Evolutionary conservation across 2,888 invertebrate genomes (phyloP).

Genomic region (Torymus auratus): DNA sequence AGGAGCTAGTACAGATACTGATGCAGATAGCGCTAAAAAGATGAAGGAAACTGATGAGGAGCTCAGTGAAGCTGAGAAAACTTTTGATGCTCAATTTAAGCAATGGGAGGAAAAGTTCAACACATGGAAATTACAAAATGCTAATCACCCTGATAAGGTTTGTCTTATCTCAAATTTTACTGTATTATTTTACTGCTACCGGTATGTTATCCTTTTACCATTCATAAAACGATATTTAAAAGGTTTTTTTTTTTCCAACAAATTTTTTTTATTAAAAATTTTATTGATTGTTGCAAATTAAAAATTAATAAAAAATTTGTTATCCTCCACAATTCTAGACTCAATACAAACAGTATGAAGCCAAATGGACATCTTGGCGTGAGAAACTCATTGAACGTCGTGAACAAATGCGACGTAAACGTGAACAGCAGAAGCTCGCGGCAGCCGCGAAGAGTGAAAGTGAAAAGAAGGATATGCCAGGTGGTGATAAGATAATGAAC

Average conservation of each 20-base stretch:
- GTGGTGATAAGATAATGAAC: conserved; percentile 74
- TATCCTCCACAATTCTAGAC: conserved; percentile 68
- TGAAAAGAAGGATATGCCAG: conserved; percentile 71
- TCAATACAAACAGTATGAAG: conserved; percentile 90
- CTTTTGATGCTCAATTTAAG: conserved; percentile 92
- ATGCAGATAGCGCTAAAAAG: conserved; percentile 72
- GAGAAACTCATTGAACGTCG: conserved; percentile 87
- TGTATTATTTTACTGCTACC: neutral
- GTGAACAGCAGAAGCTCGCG: conserved; percentile 76
- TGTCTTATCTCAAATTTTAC: conserved; percentile 60
- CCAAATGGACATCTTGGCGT: conserved; percentile 91
- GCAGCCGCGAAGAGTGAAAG: conserved; percentile 67
- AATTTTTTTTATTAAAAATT: neutral
- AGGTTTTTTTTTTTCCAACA: neutral
- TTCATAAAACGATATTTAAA: neutral
- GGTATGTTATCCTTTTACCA: neutral
- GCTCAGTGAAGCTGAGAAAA: conserved; percentile 85
- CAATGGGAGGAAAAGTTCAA: conserved; percentile 95
- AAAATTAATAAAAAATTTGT: too few species aligned
- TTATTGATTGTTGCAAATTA: neutral
- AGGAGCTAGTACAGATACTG: conserved; percentile 64
- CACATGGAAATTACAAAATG: conserved; percentile 94
- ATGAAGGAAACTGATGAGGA: conserved; percentile 71
- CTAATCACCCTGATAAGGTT: conserved; percentile 92
- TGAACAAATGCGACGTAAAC: conserved; percentile 87